Evolutionary conservation across 2,888 invertebrate species (phyloP).

Genomic region (Parnassius glacialis): DNA sequence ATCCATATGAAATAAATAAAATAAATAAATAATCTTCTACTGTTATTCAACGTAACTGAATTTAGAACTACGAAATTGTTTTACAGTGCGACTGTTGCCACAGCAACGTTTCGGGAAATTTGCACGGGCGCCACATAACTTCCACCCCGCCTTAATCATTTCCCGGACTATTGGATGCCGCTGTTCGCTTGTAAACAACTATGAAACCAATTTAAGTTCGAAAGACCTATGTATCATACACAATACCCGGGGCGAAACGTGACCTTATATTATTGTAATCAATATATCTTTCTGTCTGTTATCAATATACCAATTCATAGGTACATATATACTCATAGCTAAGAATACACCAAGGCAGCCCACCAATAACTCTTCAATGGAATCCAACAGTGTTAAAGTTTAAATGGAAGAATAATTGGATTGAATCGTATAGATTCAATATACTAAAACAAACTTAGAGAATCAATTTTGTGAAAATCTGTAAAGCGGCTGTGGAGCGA

Average conservation of each 20-base stretch:
- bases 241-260: slow-evolving; percentile 15
- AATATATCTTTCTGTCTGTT: neutral
- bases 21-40: no score
- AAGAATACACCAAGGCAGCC: no score
- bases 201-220: slow-evolving; percentile 60
- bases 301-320: neutral
- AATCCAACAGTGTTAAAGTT: no score
- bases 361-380: no score
- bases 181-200: slow-evolving; percentile 54
- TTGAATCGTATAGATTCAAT: neutral
- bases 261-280: slow-evolving; percentile 12
- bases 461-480: neutral
- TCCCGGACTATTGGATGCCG: slow-evolving; percentile 61
- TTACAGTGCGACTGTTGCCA: slow-evolving; percentile 43
- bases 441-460: neutral
- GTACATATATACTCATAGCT: neutral
- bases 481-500: slow-evolving; percentile 1
- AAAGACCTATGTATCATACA: slow-evolving; percentile 12
- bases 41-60: no score
- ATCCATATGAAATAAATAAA: no score
- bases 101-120: slow-evolving; percentile 57
- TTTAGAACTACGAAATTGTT: no score
- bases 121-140: slow-evolving; percentile 38
- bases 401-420: no score
- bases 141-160: slow-evolving; percentile 58